These are phyloP conservation scores for Lycocerus yunnanus DNA, from an alignment of 2,888 invertebrate species.

Conservation along the genomic window DNA sequence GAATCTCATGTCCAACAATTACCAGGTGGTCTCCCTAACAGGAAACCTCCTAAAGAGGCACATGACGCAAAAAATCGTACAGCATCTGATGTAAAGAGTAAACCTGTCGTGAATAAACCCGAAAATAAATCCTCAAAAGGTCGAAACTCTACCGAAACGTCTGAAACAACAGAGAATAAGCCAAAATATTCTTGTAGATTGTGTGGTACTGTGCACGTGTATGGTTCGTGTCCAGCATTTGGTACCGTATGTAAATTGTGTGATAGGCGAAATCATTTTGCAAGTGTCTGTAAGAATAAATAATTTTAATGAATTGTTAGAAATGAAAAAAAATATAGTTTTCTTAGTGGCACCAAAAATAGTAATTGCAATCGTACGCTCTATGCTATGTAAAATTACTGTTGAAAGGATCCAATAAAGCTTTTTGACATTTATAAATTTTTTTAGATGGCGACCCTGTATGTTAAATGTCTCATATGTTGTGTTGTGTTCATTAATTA, in stretches of 20 bases:
- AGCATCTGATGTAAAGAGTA: neutral
- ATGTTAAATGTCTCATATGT: too few relatives aligned
- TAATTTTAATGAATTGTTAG: too few relatives aligned
- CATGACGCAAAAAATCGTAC: neutral
- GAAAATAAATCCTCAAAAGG: neutral
- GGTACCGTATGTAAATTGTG: constrained; percentile 1
- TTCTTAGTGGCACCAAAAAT: too few relatives aligned
- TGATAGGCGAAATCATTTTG: constrained; percentile 8
- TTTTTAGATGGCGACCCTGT: too few relatives aligned
- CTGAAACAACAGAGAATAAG: too few relatives aligned
- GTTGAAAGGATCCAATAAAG: too few relatives aligned
- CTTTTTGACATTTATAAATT: too few relatives aligned
- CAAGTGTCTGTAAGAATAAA: constrained; percentile 7
- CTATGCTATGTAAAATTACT: too few relatives aligned
- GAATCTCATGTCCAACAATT: constrained; percentile 4
- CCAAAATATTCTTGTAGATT: neutral
- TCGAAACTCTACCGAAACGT: neutral
- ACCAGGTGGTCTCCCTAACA: neutral
- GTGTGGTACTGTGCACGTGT: neutral
- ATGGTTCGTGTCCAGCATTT: constrained; percentile 8
- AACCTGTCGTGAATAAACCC: neutral
- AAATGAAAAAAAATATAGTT: too few relatives aligned
- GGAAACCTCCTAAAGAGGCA: neutral
- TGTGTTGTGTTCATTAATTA: too few relatives aligned
- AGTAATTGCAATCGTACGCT: too few relatives aligned